Conservation (phyloP, 2,797 vertebrate genomes). For the Schizothorax lantsangensis region DNA sequence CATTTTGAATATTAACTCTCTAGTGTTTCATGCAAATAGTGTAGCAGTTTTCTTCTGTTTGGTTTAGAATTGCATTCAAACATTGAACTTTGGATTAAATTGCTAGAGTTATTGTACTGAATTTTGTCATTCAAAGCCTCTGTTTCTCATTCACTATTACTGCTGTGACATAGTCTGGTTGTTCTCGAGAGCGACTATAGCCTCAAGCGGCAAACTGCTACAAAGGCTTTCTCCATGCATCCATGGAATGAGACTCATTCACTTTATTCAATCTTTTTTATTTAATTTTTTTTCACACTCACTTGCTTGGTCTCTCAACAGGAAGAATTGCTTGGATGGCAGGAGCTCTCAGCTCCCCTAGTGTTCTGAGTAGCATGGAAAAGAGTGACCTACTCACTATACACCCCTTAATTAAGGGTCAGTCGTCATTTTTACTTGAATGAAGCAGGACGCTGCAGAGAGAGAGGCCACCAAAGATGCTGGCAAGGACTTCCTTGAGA, state of each 20-base stretch:
- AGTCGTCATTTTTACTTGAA: conserved; percentile 83
- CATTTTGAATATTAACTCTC: not conserved
- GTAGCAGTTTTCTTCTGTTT: not conserved
- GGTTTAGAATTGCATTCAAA: not conserved
- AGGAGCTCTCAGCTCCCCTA: conserved; percentile 65
- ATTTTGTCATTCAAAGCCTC: not conserved
- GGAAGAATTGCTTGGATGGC: conserved; percentile 79
- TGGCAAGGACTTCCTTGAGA: conserved; percentile 73
- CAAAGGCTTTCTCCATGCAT: conserved; percentile 57
- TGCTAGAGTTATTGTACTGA: not conserved
- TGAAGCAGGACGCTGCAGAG: conserved; percentile 76
- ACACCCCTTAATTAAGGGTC: conserved; percentile 81
- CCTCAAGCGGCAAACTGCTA: conserved; percentile 63
- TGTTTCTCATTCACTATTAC: conserved; percentile 2
- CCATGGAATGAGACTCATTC: conserved; percentile 55
- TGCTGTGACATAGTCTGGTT: conserved; percentile 33
- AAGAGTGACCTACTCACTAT: conserved; percentile 81
- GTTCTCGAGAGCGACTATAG: conserved; percentile 39
- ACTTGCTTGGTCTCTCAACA: conserved; percentile 76
- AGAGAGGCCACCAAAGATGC: conserved; percentile 85
- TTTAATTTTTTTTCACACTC: not conserved
- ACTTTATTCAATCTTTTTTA: not conserved
- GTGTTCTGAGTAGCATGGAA: conserved; percentile 70
- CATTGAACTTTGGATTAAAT: not conserved
- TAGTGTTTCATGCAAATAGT: not conserved